Percentiles rank a stretch among this genome's conserved stretches.
These are phyloP conservation scores for Dipodomys spectabilis DNA, from an alignment of 2,113 vertebrate species.

Conservation along the genomic window DNA sequence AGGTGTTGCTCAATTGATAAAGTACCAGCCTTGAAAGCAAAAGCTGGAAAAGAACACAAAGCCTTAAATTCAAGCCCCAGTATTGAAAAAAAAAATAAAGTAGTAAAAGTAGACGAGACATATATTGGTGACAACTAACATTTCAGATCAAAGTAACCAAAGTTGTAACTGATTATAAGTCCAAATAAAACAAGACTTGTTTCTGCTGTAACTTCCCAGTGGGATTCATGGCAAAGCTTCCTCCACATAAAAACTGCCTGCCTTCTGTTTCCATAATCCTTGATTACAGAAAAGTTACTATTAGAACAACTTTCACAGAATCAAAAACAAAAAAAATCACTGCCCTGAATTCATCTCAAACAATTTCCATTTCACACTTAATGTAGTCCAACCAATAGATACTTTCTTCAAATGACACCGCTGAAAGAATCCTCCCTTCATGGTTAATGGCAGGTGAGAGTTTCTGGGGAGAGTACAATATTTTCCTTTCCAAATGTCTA, in stretches of 20 bases:
- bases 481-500: neutral
- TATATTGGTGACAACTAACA: too few species aligned
- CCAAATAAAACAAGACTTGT: slow-evolving; percentile 41
- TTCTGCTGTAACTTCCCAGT: neutral
- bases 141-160: neutral
- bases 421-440: neutral
- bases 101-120: too few species aligned
- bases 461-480: neutral
- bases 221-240: too few species aligned
- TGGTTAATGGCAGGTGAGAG: neutral
- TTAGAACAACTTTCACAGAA: neutral
- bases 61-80: too few species aligned
- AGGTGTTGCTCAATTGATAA: too few species aligned
- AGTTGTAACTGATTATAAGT: neutral
- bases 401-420: neutral
- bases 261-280: neutral
- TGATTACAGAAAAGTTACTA: rapidly evolving
- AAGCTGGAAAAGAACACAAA: too few species aligned
- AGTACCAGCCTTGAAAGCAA: too few species aligned
- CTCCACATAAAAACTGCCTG: neutral
- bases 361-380: neutral
- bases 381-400: neutral
- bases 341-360: neutral
- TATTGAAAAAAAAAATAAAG: too few species aligned
- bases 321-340: neutral